Base-by-base conservation (phyloP, 2,888 invertebrate species). In the Hemithea aestivaria region DNA sequence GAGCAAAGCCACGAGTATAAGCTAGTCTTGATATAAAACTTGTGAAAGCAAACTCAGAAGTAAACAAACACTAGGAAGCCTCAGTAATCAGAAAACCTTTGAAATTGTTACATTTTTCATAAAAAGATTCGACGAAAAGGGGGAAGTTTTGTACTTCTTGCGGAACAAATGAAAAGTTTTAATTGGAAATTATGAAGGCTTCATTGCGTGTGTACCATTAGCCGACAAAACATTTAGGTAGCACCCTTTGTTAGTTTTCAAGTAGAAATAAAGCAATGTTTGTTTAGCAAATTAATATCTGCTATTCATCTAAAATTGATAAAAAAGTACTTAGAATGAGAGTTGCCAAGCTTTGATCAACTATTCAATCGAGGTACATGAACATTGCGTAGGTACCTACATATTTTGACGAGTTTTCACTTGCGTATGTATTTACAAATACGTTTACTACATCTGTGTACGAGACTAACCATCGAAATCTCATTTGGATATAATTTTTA, bases 131-230 rank as follows among this genome's bases (percentile, higher is more conserved):
- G 9, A 7, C 6, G 26, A 27, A 35, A 39, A 27, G 23, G 40
- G 25, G 26, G 20, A 43, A 40, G 24, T 40, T 45, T 36, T 34
- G 34, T 31, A 31, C 40, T 37, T 33, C 11, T 34, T 42, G 25
- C 33, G 44, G 48, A 48, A 36, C 40, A 49, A 51, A 49, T 41
- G 37, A 30, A 46, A 42, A 54, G 48, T 56, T 54, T 52, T 52
- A 54, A 56, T 52, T 52, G 51, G 48, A 52, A 48, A 44, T 47
- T 36, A 28, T 35, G 40, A 45, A 51, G 45, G 46, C 46, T 51
- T 53, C 11, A 29, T 21, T 26, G 21, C 41, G 40, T 45, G 42
- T 40, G 48, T 46, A 40, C 36, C 28, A 28, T 47, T 35, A 47
- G 34, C 37, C 36, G 44, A 43, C 49, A 43, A 48, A 45, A 41